phyloP scores from a whole-genome alignment of 2,888 invertebrate genomes.

The Tenthredo livida region DNA sequence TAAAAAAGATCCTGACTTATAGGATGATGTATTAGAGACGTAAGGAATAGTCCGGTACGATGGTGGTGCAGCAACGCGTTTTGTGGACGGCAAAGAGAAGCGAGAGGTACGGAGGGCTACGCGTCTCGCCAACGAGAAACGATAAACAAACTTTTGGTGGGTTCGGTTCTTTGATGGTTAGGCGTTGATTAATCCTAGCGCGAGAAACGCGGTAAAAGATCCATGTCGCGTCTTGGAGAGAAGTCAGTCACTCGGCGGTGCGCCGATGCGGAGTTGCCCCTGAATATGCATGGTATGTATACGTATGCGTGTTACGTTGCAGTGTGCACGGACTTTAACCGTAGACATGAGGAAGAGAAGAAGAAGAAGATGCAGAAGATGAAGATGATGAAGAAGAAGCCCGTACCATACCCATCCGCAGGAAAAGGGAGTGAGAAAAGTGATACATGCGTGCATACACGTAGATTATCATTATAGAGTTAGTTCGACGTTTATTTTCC shows the following conservation, averaged over 20 bases:
- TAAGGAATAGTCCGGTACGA: background rate
- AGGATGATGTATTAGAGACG: slow-evolving; percentile 14
- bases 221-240: slow-evolving; percentile 17
- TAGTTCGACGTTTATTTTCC: background rate
- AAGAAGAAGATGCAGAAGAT: background rate
- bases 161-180: slow-evolving; percentile 73
- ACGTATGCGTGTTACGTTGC: background rate
- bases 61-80: background rate
- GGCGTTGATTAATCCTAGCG: slow-evolving; percentile 75
- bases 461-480: background rate
- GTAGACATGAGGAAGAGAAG: background rate
- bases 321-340: background rate
- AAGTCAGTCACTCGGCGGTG: slow-evolving; percentile 37
- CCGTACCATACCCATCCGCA: background rate
- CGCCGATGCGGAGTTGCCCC: slow-evolving; percentile 13
- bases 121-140: slow-evolving; percentile 55
- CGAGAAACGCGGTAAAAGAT: slow-evolving; percentile 62
- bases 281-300: background rate
- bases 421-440: background rate
- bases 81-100: background rate
- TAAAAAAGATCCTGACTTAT: background rate
- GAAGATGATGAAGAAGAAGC: background rate
- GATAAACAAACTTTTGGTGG: slow-evolving; percentile 73
- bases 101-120: slow-evolving; percentile 42
- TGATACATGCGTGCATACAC: background rate